Base-by-base conservation (phyloP, 2,888 invertebrate genomes). In the Pollenia amentaria region DNA sequence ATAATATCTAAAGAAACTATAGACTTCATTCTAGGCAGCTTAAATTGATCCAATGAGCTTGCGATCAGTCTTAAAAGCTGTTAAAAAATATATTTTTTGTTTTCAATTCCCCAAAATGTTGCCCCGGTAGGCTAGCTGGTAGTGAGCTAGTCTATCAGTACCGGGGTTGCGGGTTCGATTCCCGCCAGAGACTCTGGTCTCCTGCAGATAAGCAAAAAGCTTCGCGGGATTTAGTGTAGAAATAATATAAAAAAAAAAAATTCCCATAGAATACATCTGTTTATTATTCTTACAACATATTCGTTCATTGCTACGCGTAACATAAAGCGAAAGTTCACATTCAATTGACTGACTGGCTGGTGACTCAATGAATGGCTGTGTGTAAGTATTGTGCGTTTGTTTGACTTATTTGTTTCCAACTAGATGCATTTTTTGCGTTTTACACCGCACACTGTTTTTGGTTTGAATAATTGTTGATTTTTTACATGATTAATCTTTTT, bases 251-350 rank as follows among this genome's bases (percentile, higher is more conserved):
- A n/a, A n/a, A n/a, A n/a, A n/a, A n/a, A n/a, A n/a, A 60, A 60
- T 46, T 16, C 44, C 38, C 38, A 38, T 38, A 46, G 9, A 44
- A 48, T 16, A 60, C 38, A 29, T 8, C 14, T 62, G 38, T 48
- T 48, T 14, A 40, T 62, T 48, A 40, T n/a, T 60, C 16, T 16
- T 21, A 12, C 29, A 38, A 60, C 14, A n/a, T 12, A 29, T 57
- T 55, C 11, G n/a, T n/a, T 16, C 29, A n/a, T 29, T 29, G 29
- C 29, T 29, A 29, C 29, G 29, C 29, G 29, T 29, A 11, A 64
- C 42, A 21, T 69, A 83, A 77, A 83, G 46, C 83, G 55, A 83
- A 77, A 83, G 83, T 83, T 77, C 77, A 77, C 70, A 70, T 75
- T 46, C 70, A 70, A 76, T 76, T 64, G 64, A 76, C 60, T 72